phyloP scores from a whole-genome alignment of 2,888 invertebrate genomes.

The Busseola fusca region DNA sequence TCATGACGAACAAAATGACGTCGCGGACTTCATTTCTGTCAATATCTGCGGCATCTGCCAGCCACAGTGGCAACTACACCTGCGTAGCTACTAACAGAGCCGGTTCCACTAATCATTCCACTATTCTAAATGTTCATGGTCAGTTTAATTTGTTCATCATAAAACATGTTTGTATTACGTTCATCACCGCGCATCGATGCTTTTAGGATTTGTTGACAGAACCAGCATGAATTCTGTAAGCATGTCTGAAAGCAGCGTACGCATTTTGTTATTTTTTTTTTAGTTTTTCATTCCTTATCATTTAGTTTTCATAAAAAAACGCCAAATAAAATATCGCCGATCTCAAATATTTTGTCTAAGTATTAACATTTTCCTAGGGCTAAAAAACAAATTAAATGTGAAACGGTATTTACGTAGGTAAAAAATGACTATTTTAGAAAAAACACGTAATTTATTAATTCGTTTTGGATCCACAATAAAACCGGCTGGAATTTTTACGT shows the following conservation, averaged over 20 bases:
- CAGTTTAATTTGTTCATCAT: conserved; percentile 80
- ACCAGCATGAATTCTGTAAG: conserved; percentile 81
- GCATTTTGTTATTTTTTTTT: conserved; percentile 70
- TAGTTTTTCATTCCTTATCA: conserved; percentile 43
- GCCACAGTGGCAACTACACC: conserved; percentile 93
- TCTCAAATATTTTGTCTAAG: conserved; percentile 5
- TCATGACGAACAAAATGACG: conserved; percentile 90
- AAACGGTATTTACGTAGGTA: not conserved
- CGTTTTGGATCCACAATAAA: conserved; percentile 6
- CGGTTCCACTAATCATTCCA: conserved; percentile 91
- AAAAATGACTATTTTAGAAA: conserved; percentile 1
- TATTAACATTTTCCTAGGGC: conserved; percentile 4
- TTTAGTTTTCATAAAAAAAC: conserved; percentile 59
- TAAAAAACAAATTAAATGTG: conserved; percentile 4
- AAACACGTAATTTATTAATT: not conserved
- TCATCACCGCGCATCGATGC: conserved; percentile 71
- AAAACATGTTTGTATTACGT: conserved; percentile 51
- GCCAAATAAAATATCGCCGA: not conserved
- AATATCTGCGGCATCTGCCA: conserved; percentile 91
- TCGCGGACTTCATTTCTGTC: conserved; percentile 92
- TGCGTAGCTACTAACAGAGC: conserved; percentile 93
- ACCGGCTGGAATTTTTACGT: not conserved
- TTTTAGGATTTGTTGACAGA: conserved; percentile 73
- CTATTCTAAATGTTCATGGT: conserved; percentile 89
- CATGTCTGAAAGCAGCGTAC: conserved; percentile 73